phyloP scores from a whole-genome alignment of 2,113 vertebrate genomes.

The Pterocles gutturalis region DNA sequence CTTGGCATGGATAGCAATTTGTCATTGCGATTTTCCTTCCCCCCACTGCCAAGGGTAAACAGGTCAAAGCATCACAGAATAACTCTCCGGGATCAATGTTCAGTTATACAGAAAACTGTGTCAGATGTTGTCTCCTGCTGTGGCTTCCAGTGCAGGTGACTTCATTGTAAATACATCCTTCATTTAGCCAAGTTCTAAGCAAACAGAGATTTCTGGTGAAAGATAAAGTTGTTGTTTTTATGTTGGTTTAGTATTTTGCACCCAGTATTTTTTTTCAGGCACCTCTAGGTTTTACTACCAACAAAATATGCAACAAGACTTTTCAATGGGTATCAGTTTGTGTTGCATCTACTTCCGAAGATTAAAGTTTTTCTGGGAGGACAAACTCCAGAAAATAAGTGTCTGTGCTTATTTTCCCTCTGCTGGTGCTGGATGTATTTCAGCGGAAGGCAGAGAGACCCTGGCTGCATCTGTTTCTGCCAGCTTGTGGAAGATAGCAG shows the following conservation, averaged over 20 bases:
- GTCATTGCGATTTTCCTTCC: slow-evolving; percentile 79
- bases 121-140: slow-evolving; percentile 50
- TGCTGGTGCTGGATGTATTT: neutral
- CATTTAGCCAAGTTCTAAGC: neutral
- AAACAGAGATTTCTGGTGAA: neutral
- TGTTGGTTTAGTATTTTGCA: slow-evolving; percentile 10
- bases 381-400: neutral
- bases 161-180: slow-evolving; percentile 19
- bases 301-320: neutral
- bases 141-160: slow-evolving; percentile 50
- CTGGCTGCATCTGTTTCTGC: neutral
- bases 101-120: slow-evolving; percentile 36
- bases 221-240: neutral
- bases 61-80: slow-evolving; percentile 67
- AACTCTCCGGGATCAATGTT: slow-evolving; percentile 57
- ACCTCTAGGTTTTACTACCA: neutral
- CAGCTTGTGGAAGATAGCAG: neutral
- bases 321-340: neutral
- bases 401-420: neutral
- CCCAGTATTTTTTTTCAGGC: neutral
- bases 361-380: slow-evolving; percentile 10
- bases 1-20: slow-evolving; percentile 73
- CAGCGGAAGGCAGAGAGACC: neutral
- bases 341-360: slow-evolving; percentile 10
- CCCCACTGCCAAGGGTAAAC: slow-evolving; percentile 67